Evolutionary conservation across 1,140 invertebrate genomes (phyloP).

Genomic region (Cardiocondyla obscurior): DNA sequence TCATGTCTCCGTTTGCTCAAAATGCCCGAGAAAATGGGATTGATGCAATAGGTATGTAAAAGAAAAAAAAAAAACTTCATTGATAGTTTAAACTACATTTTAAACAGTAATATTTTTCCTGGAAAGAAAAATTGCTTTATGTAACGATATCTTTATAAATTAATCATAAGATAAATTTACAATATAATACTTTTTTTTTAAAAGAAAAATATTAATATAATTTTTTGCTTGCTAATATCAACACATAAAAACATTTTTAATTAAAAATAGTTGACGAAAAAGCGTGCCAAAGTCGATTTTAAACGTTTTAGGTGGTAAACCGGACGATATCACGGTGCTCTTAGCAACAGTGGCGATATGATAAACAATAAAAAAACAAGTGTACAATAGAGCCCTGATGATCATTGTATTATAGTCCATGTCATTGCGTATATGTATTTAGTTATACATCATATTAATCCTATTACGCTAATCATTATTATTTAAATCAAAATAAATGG

Average conservation of each 20-base stretch:
- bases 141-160: neutral
- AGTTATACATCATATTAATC: slow-evolving; percentile 75
- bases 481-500: slow-evolving; percentile 77
- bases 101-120: neutral
- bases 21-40: slow-evolving; percentile 97
- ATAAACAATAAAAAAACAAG: slow-evolving; percentile 71
- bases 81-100: neutral
- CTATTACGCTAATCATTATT: slow-evolving; percentile 75
- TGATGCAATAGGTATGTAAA: slow-evolving; percentile 91
- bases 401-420: slow-evolving; percentile 84
- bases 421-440: slow-evolving; percentile 79
- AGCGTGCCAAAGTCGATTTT: slow-evolving; percentile 30
- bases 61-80: neutral
- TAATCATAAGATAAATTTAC: slow-evolving; percentile 3
- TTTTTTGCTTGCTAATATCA: neutral
- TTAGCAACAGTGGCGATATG: slow-evolving; percentile 94
- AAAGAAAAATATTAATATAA: slow-evolving; percentile 9
- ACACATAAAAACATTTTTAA: neutral
- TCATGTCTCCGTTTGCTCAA: slow-evolving; percentile 97
- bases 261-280: neutral
- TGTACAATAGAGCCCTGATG: slow-evolving; percentile 78
- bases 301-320: slow-evolving; percentile 94
- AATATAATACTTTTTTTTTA: neutral
- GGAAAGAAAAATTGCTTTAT: slow-evolving; percentile 1
- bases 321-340: slow-evolving; percentile 98